Percentiles rank a stretch among this genome's conserved stretches.
phyloP scores from a whole-genome alignment of 2,797 vertebrate species.

The Premnoplex brunnescens region DNA sequence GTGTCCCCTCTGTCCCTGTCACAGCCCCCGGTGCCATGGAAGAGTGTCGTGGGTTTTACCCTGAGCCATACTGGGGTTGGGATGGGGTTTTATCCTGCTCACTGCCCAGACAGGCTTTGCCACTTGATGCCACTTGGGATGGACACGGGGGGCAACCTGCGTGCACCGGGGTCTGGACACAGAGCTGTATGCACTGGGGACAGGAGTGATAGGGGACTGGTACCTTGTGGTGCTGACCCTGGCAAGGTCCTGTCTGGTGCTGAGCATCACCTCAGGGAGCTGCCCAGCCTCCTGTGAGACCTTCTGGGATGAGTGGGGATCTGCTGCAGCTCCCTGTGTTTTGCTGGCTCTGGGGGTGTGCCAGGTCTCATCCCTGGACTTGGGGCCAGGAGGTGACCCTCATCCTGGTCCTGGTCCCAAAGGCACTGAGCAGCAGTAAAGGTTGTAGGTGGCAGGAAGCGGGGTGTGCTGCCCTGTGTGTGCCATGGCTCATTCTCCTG shows the following conservation, averaged over 20 bases:
- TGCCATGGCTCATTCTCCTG: neutral
- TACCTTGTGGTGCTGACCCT: neutral
- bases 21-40: neutral
- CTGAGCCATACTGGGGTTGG: neutral
- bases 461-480: neutral
- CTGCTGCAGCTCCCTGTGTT: neutral
- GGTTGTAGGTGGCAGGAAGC: neutral
- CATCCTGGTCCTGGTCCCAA: neutral
- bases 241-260: fast-evolving
- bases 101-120: neutral
- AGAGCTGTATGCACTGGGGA: neutral
- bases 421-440: neutral
- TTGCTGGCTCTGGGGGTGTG: neutral
- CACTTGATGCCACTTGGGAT: fast-evolving
- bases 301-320: neutral
- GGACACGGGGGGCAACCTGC: neutral
- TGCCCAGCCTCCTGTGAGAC: neutral
- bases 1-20: neutral
- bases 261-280: neutral
- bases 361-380: neutral
- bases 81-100: neutral
- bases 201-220: neutral
- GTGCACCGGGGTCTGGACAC: neutral
- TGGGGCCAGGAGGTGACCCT: neutral
- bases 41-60: neutral